phyloP scores from a whole-genome alignment of 2,113 vertebrate genomes.

The Ahaetulla prasina region DNA sequence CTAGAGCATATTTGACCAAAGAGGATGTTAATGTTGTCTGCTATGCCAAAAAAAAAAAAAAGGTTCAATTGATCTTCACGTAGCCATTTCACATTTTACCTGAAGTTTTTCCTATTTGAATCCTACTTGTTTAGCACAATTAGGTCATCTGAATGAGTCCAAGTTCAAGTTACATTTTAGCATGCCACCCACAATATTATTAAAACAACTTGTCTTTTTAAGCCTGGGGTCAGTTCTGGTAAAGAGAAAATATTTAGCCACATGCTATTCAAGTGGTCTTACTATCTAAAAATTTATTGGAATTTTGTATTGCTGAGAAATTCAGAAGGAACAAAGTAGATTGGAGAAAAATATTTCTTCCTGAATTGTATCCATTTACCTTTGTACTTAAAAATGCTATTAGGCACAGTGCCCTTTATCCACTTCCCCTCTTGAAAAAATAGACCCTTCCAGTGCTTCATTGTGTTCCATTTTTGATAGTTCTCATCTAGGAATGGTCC shows the following conservation, averaged over 20 bases:
- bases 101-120: neutral
- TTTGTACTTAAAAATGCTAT: neutral
- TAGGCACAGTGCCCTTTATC: neutral
- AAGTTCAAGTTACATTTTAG: neutral
- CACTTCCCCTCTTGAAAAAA: neutral
- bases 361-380: neutral
- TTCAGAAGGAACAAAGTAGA: neutral
- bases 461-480: neutral
- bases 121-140: neutral
- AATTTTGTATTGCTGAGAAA: neutral
- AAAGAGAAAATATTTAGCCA: neutral
- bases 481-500: neutral
- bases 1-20: neutral
- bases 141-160: neutral
- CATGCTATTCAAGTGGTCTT: too few relatives aligned
- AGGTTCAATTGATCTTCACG: neutral
- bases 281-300: neutral
- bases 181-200: neutral
- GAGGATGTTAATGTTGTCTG: neutral
- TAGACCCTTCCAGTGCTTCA: neutral
- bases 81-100: neutral
- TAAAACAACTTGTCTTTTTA: neutral
- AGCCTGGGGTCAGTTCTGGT: neutral
- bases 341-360: neutral
- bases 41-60: neutral